Base-by-base conservation (phyloP, 1,140 invertebrate genomes). In the Aphaenogaster ashmeadi region DNA sequence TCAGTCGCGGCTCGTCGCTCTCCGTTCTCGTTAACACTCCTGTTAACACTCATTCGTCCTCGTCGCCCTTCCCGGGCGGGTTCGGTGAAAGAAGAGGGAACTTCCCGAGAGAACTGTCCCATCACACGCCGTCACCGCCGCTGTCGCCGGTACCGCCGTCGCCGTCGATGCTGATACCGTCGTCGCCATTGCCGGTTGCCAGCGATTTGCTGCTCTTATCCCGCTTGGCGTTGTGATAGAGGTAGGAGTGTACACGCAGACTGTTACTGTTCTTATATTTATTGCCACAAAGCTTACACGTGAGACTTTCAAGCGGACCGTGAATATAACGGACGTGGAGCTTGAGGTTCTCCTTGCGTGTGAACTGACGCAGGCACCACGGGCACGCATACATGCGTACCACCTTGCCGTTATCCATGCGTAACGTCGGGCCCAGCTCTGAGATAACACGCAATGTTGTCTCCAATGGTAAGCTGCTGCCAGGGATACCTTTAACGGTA, bases 201-300 rank as follows among this genome's bases (percentile, higher is more conserved):
- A 94, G 66, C 36, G 92, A 87, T 44, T 93, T 94, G 15, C 91
- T 92, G 92, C 89, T 92, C 89, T 95, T 95, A 78, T 94, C 94
- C 58, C 95, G 92, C 67, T 94, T 95, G 7, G 94, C 90, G 69
- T 96, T 96, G 87, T 96, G 96, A 91, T 96, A 96, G 47, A 96
- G 94, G 83, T 96, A 96, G 87, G 95, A 95, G 91, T 96, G 95
- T 74, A 96, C 95, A 79, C 95, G 95, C 79, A 96, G 91, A 89
- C 95, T 96, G 80, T 96, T 96, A 84, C 95, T 95, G 83, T 96
- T 96, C 80, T 96, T 95, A 89, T 95, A 96, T 91, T 95, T 95
- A 90, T 95, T 95, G 52, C 94, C 95, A 87, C 95, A 96, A 52
- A 95, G 92, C 85, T 95, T 95, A 92, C 95, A 96, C n/a, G 94